phyloP scores from a whole-genome alignment of 2,888 invertebrate genomes.

The Cosmia trapezina region DNA sequence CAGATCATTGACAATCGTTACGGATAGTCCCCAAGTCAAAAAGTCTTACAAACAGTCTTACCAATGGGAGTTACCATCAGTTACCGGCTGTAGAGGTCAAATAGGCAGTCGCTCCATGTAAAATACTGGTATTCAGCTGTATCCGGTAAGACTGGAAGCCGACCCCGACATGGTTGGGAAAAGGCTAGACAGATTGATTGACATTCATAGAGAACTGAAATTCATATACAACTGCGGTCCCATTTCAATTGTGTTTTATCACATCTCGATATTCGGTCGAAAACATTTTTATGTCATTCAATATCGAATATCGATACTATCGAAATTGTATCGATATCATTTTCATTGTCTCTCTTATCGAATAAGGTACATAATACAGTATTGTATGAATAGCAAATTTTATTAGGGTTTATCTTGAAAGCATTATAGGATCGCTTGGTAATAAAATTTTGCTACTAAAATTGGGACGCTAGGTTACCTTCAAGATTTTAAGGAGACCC shows the following conservation, averaged over 20 bases:
- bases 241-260: constrained; percentile 42
- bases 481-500: background rate
- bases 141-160: background rate
- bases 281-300: constrained; percentile 57
- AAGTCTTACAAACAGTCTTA: too few relatives aligned
- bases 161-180: background rate
- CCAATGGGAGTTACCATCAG: too few relatives aligned
- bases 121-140: too few relatives aligned
- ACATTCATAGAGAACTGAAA: constrained; percentile 1
- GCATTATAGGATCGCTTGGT: constrained; percentile 5
- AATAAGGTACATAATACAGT: constrained; percentile 20
- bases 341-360: constrained; percentile 48
- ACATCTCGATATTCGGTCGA: constrained; percentile 36
- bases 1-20: too few relatives aligned
- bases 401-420: constrained; percentile 48
- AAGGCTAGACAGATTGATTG: background rate
- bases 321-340: constrained; percentile 49
- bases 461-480: constrained; percentile 30
- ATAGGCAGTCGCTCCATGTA: too few relatives aligned
- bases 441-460: constrained; percentile 49
- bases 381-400: constrained; percentile 54
- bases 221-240: constrained; percentile 25
- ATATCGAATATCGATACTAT: constrained; percentile 55
- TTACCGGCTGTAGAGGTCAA: too few relatives aligned
- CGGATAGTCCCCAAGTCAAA: too few relatives aligned